Conservation (phyloP, 2,113 vertebrate species). For the Lophura nycthemera region DNA sequence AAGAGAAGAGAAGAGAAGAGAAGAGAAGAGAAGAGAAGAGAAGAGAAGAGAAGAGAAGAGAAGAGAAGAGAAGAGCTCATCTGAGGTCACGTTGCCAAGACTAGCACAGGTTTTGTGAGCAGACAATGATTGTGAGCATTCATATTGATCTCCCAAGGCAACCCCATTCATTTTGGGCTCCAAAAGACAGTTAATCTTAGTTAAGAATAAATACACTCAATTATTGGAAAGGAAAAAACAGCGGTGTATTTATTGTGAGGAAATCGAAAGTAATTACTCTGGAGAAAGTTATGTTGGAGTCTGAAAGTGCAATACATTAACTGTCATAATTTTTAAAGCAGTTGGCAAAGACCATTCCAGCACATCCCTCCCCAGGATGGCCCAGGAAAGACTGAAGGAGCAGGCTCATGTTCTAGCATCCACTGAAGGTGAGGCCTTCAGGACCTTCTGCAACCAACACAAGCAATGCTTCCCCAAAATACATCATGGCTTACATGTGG, state of each 20-base stretch:
- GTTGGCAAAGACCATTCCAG: neutral
- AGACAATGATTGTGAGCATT: neutral
- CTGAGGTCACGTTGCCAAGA: neutral
- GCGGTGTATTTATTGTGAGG: conserved; percentile 63
- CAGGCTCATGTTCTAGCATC: neutral
- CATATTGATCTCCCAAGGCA: neutral
- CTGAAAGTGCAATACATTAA: neutral
- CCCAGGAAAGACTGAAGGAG: neutral
- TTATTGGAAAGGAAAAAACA: conserved; percentile 62
- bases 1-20: too few species aligned
- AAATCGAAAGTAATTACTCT: conserved; percentile 70
- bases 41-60: neutral
- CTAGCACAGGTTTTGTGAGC: neutral
- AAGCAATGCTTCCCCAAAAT: neutral
- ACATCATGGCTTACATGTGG: neutral
- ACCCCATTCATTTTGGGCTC: neutral
- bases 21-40: too few species aligned
- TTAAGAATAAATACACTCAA: conserved; percentile 73
- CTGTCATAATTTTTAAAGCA: neutral
- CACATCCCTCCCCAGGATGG: fast-evolving
- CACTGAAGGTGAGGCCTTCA: fast-evolving
- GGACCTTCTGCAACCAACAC: neutral
- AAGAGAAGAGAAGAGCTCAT: neutral
- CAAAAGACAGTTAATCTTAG: conserved; percentile 66
- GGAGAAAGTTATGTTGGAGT: conserved; percentile 17